Evolutionary conservation across 2,888 invertebrate species (phyloP), one percentile per base, ranked within the genome.

Genomic region (Lasioglossum pauxillum): DNA sequence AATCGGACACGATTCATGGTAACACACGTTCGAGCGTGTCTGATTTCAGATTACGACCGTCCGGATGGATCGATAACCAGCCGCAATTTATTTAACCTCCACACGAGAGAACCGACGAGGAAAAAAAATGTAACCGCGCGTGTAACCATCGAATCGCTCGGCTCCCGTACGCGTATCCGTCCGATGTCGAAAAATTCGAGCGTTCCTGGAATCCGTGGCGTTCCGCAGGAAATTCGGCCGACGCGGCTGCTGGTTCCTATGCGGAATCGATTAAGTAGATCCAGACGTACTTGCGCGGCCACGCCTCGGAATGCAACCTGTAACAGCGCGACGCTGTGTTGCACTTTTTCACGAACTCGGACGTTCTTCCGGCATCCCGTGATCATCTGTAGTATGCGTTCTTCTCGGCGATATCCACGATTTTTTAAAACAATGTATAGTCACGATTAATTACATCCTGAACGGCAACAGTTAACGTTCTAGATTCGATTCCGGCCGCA

Each of bases 21-120:
- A 81, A 87, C 67, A 87, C 67, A 72, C 46, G 60, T 67, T 74
- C 44, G 60, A 76, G 75, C 82, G 82, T 64, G 75, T 73, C 78
- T 41, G 86, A 79, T 85, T 86, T 71, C 49, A 86, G 86, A 86
- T 86, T 85, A 74, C 85, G 69, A 60, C 19, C 75, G 46, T 0
- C 31, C 72, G 75, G 64, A 81, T 86, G 75, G 64, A 81, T 86
- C 86, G 86, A 86, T 86, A 78, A 31, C 27, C 35, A 41, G 60
- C n/a, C 57, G 60, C 85, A 81, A 86, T 81, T 86, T 85, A 86
- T 86, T 81, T 78, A 86, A 81, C 46, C 75, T 72, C 73, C 72
- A 64, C 78, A 60, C 74, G 60, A 53, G 78, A 57, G 31, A 31
- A 31, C 31, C 7, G 16, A 64, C 7, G 7, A 7, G 2, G 16